These are phyloP conservation scores for Ctenodactylus gundi DNA, from an alignment of 2,113 vertebrate species.

Conservation along the genomic window DNA sequence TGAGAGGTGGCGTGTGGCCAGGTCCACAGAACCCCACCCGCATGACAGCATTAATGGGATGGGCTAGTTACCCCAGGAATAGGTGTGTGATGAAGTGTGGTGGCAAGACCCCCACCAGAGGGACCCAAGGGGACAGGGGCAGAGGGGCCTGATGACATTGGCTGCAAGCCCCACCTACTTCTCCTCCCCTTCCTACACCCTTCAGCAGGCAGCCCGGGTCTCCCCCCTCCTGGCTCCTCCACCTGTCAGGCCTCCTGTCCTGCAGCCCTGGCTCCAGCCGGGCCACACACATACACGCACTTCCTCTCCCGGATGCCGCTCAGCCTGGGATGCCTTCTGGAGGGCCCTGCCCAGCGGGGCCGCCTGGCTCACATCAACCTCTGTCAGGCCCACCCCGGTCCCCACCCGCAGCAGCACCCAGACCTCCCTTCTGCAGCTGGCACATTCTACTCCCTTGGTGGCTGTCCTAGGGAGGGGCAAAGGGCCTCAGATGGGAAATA, in stretches of 20 bases:
- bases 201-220: neutral
- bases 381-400: neutral
- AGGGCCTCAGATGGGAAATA: neutral
- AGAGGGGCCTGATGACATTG: accelerated
- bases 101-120: too few species aligned
- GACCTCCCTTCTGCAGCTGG: neutral
- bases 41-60: neutral
- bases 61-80: neutral
- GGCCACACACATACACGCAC: accelerated
- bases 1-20: neutral
- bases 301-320: neutral
- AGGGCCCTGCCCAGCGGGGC: too few species aligned
- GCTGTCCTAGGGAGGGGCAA: neutral
- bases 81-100: too few species aligned
- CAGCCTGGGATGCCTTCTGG: neutral
- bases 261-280: neutral
- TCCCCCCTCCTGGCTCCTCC: neutral
- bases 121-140: neutral
- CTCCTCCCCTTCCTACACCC: neutral
- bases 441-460: neutral
- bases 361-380: accelerated
- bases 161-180: neutral
- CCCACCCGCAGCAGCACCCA: accelerated
- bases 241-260: neutral
- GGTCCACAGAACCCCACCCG: neutral